A percentile compares a stretch with the other conserved stretches of the same genome.
These are phyloP conservation scores for Lycopodina hypogea DNA, from an alignment of 37 sponge, comb jelly and placozoan species.

Conservation along the genomic window DNA sequence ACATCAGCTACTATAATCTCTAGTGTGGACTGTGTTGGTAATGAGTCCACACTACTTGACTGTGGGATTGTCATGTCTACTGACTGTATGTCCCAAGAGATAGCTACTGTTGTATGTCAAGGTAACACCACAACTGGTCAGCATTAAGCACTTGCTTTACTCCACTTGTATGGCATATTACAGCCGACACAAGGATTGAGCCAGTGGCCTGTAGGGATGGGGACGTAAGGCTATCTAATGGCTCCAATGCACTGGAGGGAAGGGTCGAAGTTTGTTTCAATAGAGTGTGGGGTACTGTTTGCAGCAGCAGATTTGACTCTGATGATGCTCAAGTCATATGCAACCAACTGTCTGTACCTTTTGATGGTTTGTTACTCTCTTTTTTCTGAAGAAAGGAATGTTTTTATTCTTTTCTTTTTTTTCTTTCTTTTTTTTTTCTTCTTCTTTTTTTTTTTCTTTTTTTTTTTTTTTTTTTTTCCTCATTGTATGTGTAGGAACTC, in stretches of 20 bases:
- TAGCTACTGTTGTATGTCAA: neutral
- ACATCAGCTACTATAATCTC: neutral
- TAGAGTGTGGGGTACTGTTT: constrained; percentile 7
- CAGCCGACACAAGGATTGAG: neutral
- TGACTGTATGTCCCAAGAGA: neutral
- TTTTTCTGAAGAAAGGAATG: neutral
- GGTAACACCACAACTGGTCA: neutral
- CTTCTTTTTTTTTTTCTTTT: too few relatives aligned
- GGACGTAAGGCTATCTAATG: neutral
- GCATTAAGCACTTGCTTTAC: too few relatives aligned
- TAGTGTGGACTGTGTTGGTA: neutral
- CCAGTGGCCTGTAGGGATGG: neutral
- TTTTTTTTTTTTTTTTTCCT: neutral
- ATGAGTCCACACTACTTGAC: neutral
- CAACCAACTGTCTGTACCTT: neutral
- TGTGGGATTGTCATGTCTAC: neutral
- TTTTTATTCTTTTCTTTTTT: too few relatives aligned
- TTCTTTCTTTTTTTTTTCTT: too few relatives aligned
- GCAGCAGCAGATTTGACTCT: neutral
- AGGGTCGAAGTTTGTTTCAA: neutral
- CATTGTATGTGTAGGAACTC: neutral
- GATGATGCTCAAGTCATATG: neutral
- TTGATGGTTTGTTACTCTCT: neutral
- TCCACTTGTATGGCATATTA: neutral
- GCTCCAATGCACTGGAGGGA: neutral